Evolutionary conservation across 2,797 vertebrate species (phyloP).

Genomic region (Fistularia commersonii): DNA sequence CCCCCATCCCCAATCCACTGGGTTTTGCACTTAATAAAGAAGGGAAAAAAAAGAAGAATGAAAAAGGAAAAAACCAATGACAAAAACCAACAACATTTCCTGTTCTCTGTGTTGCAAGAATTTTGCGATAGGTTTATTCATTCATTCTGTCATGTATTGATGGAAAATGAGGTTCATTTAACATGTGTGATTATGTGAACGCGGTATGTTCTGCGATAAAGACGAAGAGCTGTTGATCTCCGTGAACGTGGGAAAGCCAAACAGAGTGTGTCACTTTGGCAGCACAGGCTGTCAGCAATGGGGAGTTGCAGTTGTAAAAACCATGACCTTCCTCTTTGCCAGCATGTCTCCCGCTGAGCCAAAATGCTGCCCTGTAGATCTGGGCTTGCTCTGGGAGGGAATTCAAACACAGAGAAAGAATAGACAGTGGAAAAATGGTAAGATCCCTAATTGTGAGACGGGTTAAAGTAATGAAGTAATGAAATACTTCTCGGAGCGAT

Average conservation of each 20-base stretch:
- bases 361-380: slow-evolving; percentile 69
- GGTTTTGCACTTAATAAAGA: slow-evolving; percentile 9
- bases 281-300: slow-evolving; percentile 68
- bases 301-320: slow-evolving; percentile 74
- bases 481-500: slow-evolving; percentile 72
- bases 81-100: slow-evolving; percentile 22
- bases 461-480: slow-evolving; percentile 56
- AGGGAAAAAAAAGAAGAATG: slow-evolving; percentile 12
- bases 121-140: slow-evolving; percentile 45
- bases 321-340: slow-evolving; percentile 75
- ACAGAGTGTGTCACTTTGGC: slow-evolving; percentile 77
- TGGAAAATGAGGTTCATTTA: slow-evolving; percentile 14
- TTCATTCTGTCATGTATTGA: not conserved
- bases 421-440: slow-evolving; percentile 56
- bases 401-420: slow-evolving; percentile 64
- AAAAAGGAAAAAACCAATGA: slow-evolving; percentile 6
- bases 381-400: slow-evolving; percentile 65
- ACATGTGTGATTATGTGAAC: slow-evolving; percentile 28
- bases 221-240: slow-evolving; percentile 58
- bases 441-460: slow-evolving; percentile 58
- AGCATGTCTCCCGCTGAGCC: slow-evolving; percentile 70
- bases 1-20: slow-evolving; percentile 10
- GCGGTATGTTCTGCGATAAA: slow-evolving; percentile 53
- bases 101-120: slow-evolving; percentile 19
- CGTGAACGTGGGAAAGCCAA: slow-evolving; percentile 77